These are phyloP conservation scores for Amphipyra tragopoginis DNA, from an alignment of 2,888 invertebrate genomes.

Conservation along the genomic window DNA sequence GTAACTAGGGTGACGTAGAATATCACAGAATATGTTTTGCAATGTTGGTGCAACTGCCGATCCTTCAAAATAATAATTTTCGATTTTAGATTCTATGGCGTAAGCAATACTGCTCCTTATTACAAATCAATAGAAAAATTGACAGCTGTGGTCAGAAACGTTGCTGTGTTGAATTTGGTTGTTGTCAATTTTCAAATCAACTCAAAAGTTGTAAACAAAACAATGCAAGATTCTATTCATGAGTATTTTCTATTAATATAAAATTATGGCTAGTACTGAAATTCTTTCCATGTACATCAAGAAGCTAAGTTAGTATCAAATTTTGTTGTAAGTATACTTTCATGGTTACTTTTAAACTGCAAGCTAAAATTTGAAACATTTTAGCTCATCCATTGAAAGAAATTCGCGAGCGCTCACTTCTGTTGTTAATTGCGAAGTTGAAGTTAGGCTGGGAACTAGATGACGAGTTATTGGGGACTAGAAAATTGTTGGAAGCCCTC, in stretches of 20 bases:
- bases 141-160: not conserved
- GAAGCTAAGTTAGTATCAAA: conserved; percentile 72
- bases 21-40: no score
- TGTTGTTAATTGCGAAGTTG: conserved; percentile 90
- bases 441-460: conserved; percentile 91
- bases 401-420: conserved; percentile 89
- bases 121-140: no score
- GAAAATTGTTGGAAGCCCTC: conserved; percentile 90
- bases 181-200: conserved; percentile 42
- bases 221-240: conserved; percentile 30
- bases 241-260: conserved; percentile 4
- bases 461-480: conserved; percentile 90
- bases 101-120: no score
- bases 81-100: no score
- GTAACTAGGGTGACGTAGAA: no score
- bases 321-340: not conserved
- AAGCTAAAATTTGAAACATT: conserved; percentile 33
- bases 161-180: no score
- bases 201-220: conserved; percentile 55
- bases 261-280: conserved; percentile 58
- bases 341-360: not conserved
- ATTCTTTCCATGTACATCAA: conserved; percentile 71
- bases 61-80: no score
- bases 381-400: conserved; percentile 89
- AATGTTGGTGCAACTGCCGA: no score